Evolutionary conservation across 1,140 invertebrate species (phyloP).

Genomic region (Drosophila lini): DNA sequence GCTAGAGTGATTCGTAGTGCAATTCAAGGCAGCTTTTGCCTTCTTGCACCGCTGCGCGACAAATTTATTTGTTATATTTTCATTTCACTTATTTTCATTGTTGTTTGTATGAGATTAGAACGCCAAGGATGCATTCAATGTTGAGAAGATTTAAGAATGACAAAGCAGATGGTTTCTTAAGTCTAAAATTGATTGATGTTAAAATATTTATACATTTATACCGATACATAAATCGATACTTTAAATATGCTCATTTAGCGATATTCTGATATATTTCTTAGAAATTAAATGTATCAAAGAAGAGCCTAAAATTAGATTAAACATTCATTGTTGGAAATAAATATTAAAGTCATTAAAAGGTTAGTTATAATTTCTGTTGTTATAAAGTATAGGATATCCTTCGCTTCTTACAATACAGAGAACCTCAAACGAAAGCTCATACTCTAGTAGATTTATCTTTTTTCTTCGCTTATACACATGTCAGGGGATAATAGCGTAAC

Average conservation of each 20-base stretch:
- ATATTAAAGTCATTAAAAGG: background rate
- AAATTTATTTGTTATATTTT: conserved; percentile 54
- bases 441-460: background rate
- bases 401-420: background rate
- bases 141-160: conserved; percentile 4
- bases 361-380: background rate
- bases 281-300: background rate
- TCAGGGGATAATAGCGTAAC: conserved; percentile 6
- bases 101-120: conserved; percentile 23
- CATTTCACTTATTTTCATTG: conserved; percentile 30
- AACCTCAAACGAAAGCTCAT: background rate
- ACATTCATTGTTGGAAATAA: background rate
- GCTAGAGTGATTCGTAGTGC: conserved; percentile 78
- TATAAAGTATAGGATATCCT: background rate
- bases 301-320: background rate
- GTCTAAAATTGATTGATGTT: background rate
- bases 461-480: background rate
- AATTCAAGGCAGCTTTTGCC: conserved; percentile 58
- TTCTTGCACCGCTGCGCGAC: conserved; percentile 47
- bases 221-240: background rate
- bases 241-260: background rate
- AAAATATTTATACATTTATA: background rate
- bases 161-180: background rate
- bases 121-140: conserved; percentile 20
- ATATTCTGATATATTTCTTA: too few species aligned